A percentile compares a stretch with the other conserved stretches of the same genome.
Evolutionary conservation across 2,797 vertebrate species (phyloP).

Genomic region (Rhinichthys osculus): DNA sequence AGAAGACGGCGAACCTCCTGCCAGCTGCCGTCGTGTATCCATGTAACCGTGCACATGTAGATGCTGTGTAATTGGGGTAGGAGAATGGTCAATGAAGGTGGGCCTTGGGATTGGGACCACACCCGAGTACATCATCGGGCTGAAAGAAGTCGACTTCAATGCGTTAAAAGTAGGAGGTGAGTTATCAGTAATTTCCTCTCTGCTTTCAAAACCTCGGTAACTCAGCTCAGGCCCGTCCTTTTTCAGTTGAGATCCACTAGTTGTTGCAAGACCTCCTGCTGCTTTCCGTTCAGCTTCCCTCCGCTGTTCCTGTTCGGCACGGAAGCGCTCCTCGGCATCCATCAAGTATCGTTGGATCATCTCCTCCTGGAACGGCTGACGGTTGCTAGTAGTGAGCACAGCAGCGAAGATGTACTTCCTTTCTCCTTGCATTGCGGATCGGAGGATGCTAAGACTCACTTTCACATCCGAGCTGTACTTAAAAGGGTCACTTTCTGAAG

Average conservation of each 20-base stretch:
- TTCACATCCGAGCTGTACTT: slow-evolving; percentile 91
- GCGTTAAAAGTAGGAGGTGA: slow-evolving; percentile 63
- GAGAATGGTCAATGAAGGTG: slow-evolving; percentile 73
- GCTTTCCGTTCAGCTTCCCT: slow-evolving; percentile 84
- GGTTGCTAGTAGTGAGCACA: slow-evolving; percentile 88
- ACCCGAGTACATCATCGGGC: slow-evolving; percentile 80
- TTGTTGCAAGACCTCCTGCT: slow-evolving; percentile 56
- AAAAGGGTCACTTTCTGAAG: slow-evolving; percentile 75
- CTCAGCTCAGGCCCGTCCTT: slow-evolving; percentile 70
- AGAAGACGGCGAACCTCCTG: slow-evolving; percentile 74
- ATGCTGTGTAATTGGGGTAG: slow-evolving; percentile 69
- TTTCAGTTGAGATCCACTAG: slow-evolving; percentile 68
- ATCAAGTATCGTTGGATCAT: slow-evolving; percentile 95
- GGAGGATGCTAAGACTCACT: slow-evolving; percentile 89
- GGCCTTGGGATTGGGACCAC: slow-evolving; percentile 88
- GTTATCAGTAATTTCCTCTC: slow-evolving; percentile 75
- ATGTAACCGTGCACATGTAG: slow-evolving; percentile 74
- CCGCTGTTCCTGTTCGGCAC: slow-evolving; percentile 87
- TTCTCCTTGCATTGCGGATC: slow-evolving; percentile 92
- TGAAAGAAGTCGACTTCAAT: slow-evolving; percentile 74
- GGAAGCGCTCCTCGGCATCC: slow-evolving; percentile 90
- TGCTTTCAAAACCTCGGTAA: slow-evolving; percentile 71
- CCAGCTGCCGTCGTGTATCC: slow-evolving; percentile 79
- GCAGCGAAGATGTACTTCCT: slow-evolving; percentile 89
- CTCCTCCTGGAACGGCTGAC: slow-evolving; percentile 96